phyloP scores from a whole-genome alignment of 2,797 vertebrate species.

The Urocyon cinereoargenteus region DNA sequence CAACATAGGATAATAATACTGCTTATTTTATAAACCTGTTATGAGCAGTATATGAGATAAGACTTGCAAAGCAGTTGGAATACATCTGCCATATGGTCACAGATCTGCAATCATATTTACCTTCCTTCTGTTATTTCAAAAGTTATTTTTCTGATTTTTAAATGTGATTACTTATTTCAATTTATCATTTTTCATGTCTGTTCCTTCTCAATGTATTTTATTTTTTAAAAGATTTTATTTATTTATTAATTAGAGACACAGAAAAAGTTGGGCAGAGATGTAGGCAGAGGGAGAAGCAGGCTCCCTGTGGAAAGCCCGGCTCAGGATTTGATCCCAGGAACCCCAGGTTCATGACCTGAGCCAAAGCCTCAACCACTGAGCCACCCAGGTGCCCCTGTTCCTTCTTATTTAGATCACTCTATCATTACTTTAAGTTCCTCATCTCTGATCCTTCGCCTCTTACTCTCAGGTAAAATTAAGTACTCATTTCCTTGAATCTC shows the following conservation, averaged over 20 bases:
- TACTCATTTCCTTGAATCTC: neutral
- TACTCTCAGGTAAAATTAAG: neutral
- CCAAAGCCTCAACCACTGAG: no score
- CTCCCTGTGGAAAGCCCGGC: no score
- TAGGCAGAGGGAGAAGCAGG: no score
- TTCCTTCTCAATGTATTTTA: no score
- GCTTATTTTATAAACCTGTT: neutral
- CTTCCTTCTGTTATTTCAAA: neutral
- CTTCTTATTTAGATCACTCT: neutral
- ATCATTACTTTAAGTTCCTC: neutral
- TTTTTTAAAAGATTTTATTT: no score
- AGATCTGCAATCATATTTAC: neutral
- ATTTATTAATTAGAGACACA: no score
- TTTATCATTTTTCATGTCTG: neutral
- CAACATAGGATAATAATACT: neutral
- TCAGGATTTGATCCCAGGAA: no score
- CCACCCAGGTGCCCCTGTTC: neutral
- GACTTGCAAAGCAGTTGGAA: neutral
- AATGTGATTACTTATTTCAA: neutral
- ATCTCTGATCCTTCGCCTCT: neutral
- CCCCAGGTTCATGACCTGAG: no score
- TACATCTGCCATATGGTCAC: neutral
- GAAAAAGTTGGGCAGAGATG: no score
- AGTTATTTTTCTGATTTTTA: neutral
- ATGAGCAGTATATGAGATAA: neutral